These are phyloP conservation scores for Sussaba pulchella DNA, from an alignment of 2,888 invertebrate species.

Conservation along the genomic window DNA sequence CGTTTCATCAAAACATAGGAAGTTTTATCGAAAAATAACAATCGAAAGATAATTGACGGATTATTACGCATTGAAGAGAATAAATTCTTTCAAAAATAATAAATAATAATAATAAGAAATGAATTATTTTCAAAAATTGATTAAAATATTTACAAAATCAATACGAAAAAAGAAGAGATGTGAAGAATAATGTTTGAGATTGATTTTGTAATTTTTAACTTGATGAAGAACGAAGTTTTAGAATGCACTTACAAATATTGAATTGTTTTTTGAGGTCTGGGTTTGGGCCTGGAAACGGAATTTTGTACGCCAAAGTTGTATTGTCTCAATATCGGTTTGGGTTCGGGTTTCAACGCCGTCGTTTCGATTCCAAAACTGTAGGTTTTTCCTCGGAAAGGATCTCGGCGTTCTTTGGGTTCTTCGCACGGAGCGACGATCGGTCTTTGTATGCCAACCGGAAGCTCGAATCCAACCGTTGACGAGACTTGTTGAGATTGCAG, in stretches of 20 bases:
- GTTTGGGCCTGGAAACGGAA: slow-evolving; percentile 5
- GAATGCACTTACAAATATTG: slow-evolving; percentile 10
- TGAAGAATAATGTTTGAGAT: too few species aligned
- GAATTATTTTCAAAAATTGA: too few species aligned
- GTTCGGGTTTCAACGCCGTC: not conserved
- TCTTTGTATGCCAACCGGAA: slow-evolving; percentile 54
- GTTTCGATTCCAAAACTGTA: slow-evolving; percentile 65
- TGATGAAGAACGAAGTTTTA: not conserved
- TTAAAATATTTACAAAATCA: too few species aligned
- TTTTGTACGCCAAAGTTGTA: slow-evolving; percentile 12
- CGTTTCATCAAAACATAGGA: too few species aligned
- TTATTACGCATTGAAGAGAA: too few species aligned
- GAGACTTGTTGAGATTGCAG: not conserved
- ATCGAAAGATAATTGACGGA: too few species aligned
- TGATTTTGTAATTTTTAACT: too few species aligned
- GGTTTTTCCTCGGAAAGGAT: slow-evolving; percentile 61
- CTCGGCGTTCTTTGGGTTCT: not conserved
- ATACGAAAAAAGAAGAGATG: too few species aligned
- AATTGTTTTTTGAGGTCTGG: too few species aligned
- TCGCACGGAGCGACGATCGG: slow-evolving; percentile 15
- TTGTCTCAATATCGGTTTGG: not conserved
- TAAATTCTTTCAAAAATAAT: too few species aligned
- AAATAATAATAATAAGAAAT: too few species aligned
- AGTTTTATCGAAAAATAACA: too few species aligned
- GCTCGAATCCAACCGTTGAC: not conserved